phyloP scores from a whole-genome alignment of 2,888 invertebrate species.

The Ectropis crepuscularia region DNA sequence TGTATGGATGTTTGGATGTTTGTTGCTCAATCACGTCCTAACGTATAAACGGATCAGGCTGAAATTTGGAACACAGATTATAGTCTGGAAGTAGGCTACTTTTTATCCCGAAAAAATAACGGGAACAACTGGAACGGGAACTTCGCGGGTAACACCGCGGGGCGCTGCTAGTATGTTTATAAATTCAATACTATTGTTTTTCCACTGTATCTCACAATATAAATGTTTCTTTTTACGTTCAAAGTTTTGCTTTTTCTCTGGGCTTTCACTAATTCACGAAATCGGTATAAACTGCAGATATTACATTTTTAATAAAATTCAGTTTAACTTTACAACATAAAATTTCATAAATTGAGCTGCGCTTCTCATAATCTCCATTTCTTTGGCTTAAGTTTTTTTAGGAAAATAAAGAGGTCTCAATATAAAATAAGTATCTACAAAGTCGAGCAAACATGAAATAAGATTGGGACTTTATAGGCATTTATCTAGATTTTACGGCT shows the following conservation, averaged over 20 bases:
- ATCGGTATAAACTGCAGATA: constrained; percentile 24
- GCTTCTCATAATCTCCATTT: constrained; percentile 7
- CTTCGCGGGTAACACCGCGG: too few species aligned
- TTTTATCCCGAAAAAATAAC: too few species aligned
- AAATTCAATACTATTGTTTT: neutral
- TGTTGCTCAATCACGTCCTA: too few species aligned
- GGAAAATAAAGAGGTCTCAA: constrained; percentile 7
- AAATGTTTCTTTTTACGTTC: constrained; percentile 19
- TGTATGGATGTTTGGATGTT: too few species aligned
- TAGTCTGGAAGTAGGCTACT: too few species aligned
- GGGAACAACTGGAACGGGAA: too few species aligned
- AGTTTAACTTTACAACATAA: neutral
- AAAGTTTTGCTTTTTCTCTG: constrained; percentile 27
- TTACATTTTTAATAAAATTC: constrained; percentile 29
- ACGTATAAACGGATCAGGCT: too few species aligned
- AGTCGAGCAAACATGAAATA: constrained; percentile 3
- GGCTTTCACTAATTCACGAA: constrained; percentile 25
- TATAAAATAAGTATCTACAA: constrained; percentile 3
- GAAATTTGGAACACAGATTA: too few species aligned
- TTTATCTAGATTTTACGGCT: constrained; percentile 15
- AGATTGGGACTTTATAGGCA: constrained; percentile 7
- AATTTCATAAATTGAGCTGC: constrained; percentile 10
- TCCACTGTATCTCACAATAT: constrained; percentile 26
- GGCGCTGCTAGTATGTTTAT: too few species aligned
- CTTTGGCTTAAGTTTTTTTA: neutral